phyloP scores from a whole-genome alignment of 2,888 invertebrate genomes.

The Hanleya hanleyi region DNA sequence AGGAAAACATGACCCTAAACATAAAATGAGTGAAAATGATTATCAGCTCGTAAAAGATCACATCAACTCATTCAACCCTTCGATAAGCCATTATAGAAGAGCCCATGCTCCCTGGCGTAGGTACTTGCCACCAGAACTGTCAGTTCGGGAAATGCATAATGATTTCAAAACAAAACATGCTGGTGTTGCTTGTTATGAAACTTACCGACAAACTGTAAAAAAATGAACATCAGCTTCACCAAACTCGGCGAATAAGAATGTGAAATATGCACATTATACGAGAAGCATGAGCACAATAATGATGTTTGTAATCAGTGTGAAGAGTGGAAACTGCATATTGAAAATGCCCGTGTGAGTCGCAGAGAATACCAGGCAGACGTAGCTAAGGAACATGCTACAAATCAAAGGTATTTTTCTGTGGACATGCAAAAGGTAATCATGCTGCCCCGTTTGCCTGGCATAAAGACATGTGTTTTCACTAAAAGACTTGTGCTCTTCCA shows the following conservation, averaged over 20 bases:
- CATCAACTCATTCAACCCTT: neutral
- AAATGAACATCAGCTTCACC: neutral
- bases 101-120: neutral
- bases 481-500: conserved; percentile 7
- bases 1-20: too few species aligned
- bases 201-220: neutral
- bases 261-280: neutral
- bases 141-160: neutral
- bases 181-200: neutral
- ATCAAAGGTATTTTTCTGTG: neutral
- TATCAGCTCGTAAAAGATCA: neutral
- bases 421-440: conserved; percentile 24
- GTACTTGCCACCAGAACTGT: neutral
- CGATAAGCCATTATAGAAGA: neutral
- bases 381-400: neutral
- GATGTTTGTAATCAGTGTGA: neutral
- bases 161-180: neutral
- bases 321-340: neutral
- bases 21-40: neutral
- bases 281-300: neutral
- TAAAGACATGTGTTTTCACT: conserved; percentile 13
- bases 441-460: conserved; percentile 15
- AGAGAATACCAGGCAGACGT: neutral
- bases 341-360: neutral
- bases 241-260: neutral